Base-by-base conservation (phyloP, 2,888 invertebrate species). In the Chymomyza caudatula region DNA sequence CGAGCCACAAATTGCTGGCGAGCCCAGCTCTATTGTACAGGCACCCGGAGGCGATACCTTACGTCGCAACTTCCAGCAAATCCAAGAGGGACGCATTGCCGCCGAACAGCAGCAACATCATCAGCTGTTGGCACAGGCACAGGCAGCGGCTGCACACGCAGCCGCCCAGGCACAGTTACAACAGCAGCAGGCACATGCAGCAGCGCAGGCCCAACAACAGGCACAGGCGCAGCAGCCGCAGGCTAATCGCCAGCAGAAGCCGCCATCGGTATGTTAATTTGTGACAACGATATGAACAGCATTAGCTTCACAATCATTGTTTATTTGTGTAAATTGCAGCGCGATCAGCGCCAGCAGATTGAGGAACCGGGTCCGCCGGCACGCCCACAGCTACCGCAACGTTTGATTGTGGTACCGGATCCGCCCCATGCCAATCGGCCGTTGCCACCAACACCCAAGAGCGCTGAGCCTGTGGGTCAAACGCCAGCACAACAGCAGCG, bases 1-100 rank as follows among this genome's bases (percentile, higher is more conserved):
- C 83, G 97, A 97, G 84, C 95, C 94, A 58, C 96, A 95, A 47
- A 93, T 96, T 78, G 96, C 97, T 20, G 98, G 98, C 3, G 98
- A 98, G 91, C 97, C 97, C 13, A 97, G 97, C 76, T 98, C 97
- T 69, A 98, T 98, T 87, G 95, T 98, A 76, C 93, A 93, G 79
- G 94, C 93, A 22, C 94, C 94, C 22, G 97, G 97, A 67, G 98
- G 98, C 63, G 98, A 98, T 90, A 99, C 99, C 11, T 92, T 99
- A 69, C 94, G 98, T 52, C 94, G 98, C 67, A 99, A 99, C 92
- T 99, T 99, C 93, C 98, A 98, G 90, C 97, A 98, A 91, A 97
- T 99, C 80, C 99, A 99, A 91, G 97, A 94, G 86, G 94, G 94
- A 60, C 91, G 94, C 68, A 93, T 94, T 62, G 91, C 93, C 63